Evolutionary conservation across 2,888 invertebrate species (phyloP).

Genomic region (Seladonia tumulorum): DNA sequence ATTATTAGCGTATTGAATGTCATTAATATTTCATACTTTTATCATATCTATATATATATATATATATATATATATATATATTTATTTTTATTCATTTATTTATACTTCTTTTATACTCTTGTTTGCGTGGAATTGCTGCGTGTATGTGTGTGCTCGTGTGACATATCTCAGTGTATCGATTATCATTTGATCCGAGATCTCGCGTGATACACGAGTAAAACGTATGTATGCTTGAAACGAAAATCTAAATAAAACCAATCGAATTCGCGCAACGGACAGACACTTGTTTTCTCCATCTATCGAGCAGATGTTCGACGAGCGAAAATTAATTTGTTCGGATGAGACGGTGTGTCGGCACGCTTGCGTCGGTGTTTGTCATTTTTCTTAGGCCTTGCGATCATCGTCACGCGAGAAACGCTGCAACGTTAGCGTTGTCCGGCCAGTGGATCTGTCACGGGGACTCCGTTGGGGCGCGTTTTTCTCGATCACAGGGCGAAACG

Average conservation of each 20-base stretch:
- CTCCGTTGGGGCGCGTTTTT: not conserved
- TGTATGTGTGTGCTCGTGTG: conserved; percentile 23
- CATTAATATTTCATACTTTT: conserved; percentile 64
- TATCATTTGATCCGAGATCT: not conserved
- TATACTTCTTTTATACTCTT: conserved; percentile 52
- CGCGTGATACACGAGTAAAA: not conserved
- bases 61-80: not conserved
- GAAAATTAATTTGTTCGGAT: not conserved
- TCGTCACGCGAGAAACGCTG: conserved; percentile 31
- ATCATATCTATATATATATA: conserved; percentile 29
- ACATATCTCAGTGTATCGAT: not conserved
- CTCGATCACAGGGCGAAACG: not conserved
- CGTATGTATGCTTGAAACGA: not conserved
- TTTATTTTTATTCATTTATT: conserved; percentile 25
- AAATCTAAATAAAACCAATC: not conserved
- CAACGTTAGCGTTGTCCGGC: not conserved
- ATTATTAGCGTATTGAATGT: conserved; percentile 71
- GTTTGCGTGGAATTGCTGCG: conserved; percentile 4
- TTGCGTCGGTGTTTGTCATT: conserved; percentile 26
- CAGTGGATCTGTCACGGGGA: not conserved
- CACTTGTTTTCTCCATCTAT: not conserved
- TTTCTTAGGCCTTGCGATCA: conserved; percentile 67
- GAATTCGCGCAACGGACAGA: not conserved
- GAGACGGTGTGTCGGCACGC: conserved; percentile 38
- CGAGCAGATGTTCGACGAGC: not conserved